Conservation (phyloP, 2,888 invertebrate species). For the Oscheius myriophilus region DNA sequence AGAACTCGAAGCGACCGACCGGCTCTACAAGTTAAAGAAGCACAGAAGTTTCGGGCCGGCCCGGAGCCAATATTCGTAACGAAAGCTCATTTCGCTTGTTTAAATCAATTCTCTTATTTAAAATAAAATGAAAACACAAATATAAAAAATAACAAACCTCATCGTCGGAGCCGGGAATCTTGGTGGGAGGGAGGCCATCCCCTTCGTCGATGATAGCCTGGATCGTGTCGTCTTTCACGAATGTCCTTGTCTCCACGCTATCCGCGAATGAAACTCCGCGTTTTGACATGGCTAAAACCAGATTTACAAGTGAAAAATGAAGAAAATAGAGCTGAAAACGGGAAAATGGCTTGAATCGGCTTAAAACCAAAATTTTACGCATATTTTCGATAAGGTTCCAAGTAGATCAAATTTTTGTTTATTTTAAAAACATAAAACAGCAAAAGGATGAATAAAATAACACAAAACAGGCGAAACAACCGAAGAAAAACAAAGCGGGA, state of each 20-base stretch:
- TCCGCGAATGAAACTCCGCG: constrained; percentile 55
- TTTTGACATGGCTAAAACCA: constrained; percentile 41
- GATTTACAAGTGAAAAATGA: background rate
- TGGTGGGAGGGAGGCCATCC: background rate
- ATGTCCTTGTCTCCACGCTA: constrained; percentile 47
- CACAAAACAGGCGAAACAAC: background rate
- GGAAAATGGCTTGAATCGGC: background rate
- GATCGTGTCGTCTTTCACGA: constrained; percentile 23
- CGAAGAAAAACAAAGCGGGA: background rate
- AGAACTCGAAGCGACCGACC: too few species aligned
- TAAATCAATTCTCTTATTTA: background rate
- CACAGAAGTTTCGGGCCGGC: too few species aligned
- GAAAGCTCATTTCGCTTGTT: too few species aligned
- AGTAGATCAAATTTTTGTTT: too few species aligned
- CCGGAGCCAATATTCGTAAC: too few species aligned
- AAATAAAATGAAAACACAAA: background rate
- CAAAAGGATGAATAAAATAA: background rate
- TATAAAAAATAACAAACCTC: constrained; percentile 14
- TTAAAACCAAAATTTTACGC: too few species aligned
- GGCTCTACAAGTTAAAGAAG: too few species aligned
- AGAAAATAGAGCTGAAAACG: constrained; percentile 5
- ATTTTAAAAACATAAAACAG: too few species aligned
- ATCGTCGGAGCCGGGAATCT: background rate
- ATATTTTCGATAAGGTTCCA: too few species aligned
- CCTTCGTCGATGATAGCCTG: constrained; percentile 8